These are phyloP conservation scores for Calcarius lapponicus DNA, from an alignment of 2,797 vertebrate species.

Conservation along the genomic window DNA sequence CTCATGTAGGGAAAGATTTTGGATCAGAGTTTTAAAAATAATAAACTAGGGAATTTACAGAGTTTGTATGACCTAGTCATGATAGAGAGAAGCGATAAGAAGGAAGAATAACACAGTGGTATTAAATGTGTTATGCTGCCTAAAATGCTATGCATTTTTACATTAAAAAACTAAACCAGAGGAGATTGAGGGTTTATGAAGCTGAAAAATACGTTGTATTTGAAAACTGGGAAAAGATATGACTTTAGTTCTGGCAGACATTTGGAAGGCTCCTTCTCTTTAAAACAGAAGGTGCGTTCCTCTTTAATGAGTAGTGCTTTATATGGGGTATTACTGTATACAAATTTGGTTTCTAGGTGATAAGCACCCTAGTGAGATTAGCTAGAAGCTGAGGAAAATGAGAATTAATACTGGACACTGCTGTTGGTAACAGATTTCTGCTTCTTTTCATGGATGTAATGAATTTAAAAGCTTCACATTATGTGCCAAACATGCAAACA, in stretches of 20 bases:
- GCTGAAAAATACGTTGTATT: not conserved
- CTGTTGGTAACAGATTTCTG: slow-evolving; percentile 44
- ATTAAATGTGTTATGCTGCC: not conserved
- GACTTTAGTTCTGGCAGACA: not conserved
- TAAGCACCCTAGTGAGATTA: slow-evolving; percentile 30
- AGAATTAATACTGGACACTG: not conserved
- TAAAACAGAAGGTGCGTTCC: slow-evolving; percentile 5
- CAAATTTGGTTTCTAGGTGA: slow-evolving; percentile 30
- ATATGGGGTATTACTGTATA: slow-evolving; percentile 1
- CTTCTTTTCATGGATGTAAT: slow-evolving; percentile 1
- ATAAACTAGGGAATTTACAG: not conserved
- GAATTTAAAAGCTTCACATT: slow-evolving; percentile 33
- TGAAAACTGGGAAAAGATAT: not conserved
- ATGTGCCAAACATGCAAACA: not conserved
- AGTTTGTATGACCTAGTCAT: not conserved
- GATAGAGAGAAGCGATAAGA: not conserved
- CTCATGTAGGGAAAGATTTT: not conserved
- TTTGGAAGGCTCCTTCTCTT: not conserved
- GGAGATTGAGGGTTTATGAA: not conserved
- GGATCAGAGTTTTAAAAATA: not conserved
- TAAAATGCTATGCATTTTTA: not conserved
- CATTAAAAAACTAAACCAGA: not conserved
- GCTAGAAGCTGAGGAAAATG: slow-evolving; percentile 25
- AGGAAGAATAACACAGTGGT: not conserved
- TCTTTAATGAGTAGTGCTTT: slow-evolving; percentile 45